Base-by-base conservation (phyloP, 35 echinoderm and acorn worm genomes). In the Lytechinus variegatus region DNA sequence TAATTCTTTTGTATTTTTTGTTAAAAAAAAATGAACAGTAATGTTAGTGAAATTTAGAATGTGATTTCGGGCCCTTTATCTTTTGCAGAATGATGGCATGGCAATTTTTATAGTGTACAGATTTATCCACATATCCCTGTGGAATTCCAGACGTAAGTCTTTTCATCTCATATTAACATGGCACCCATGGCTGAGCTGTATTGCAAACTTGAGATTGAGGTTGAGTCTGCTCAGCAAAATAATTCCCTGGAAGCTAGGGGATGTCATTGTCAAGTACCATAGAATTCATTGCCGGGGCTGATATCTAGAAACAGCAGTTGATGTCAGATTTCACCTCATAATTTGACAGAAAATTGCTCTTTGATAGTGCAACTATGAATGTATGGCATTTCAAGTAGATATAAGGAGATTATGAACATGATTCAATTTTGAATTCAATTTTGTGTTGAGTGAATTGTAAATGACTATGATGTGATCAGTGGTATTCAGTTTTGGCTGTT, bases 151-250 rank as follows among this genome's bases (percentile, higher is more conserved):
- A 44, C 2, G 33, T 2, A 44, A 1, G 33, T 44, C 33, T 44
- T 44, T 44, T 44, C 33, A 44, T 44, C 33, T 44, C 33, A 44
- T 44, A 44, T 44, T 44, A 44, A 44, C 33, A 44, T 44, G 33
- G 2, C 33, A 44, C 33, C 33, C 33, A 44, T 44, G 61, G 19
- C 61, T 5, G 66, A 79, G 19, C 4, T 8, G n/a, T 79, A 16
- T 79, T 79, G 12, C 19, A 24, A 4, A 24, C 16, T 24, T n/a
- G 66, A 71, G 16, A 13, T 71, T 71, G 12, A n/a, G 66, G 19
- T n/a, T 79, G 66, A 79, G n/a, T 79, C 66, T 79, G 66, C 66
- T 79, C n/a, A 79, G 66, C 66, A 19, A 79, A 79, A 79, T 79
- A 16, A 79, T 79, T 6, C n/a, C 66, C 66, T 79, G 16, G 33